Evolutionary conservation across 2,113 vertebrate genomes (phyloP).

Genomic region (Agelaius tricolor): DNA sequence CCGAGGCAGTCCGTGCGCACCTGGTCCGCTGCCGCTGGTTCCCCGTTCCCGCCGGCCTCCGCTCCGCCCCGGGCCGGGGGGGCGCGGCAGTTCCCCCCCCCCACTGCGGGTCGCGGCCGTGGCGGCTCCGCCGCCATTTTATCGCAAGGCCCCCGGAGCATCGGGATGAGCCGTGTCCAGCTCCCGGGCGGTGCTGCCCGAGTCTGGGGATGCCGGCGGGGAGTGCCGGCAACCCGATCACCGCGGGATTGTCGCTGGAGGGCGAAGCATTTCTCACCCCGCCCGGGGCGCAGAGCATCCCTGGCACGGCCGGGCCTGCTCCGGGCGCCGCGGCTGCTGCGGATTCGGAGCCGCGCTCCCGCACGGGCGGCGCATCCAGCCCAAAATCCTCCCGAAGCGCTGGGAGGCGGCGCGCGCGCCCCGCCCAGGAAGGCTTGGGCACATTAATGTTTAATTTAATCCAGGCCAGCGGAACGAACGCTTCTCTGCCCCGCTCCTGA

Average conservation of each 20-base stretch:
- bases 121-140: conserved; percentile 15
- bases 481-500: neutral
- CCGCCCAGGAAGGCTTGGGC: neutral
- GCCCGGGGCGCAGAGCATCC: neutral
- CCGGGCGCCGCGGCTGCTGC: neutral
- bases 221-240: neutral
- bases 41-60: neutral
- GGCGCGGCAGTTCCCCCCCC: neutral
- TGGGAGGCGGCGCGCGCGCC: fast-evolving
- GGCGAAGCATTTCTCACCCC: neutral
- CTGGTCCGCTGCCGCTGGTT: neutral
- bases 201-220: neutral
- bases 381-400: fast-evolving
- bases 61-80: neutral
- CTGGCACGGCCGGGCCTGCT: neutral
- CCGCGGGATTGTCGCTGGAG: neutral
- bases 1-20: neutral
- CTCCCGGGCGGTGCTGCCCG: neutral
- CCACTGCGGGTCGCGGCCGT: neutral
- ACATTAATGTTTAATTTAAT: neutral
- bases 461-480: neutral
- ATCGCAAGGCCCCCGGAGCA: neutral
- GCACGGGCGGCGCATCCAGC: neutral
- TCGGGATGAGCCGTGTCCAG: neutral
- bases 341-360: neutral